Evolutionary conservation across 2,888 invertebrate genomes (phyloP).

Genomic region (Hemaris fuciformis): DNA sequence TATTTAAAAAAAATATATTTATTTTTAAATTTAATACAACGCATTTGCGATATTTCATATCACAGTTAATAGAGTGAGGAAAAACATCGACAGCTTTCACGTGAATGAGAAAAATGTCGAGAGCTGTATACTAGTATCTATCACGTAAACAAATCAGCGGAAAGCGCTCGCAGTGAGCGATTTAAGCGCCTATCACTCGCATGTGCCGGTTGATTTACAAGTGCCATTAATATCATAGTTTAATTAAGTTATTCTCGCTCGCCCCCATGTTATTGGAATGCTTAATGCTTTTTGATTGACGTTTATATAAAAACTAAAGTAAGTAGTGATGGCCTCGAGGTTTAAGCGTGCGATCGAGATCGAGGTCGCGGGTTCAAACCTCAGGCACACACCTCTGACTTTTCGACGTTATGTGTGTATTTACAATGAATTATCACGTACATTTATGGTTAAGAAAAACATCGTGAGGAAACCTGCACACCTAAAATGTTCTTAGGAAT

Average conservation of each 20-base stretch:
- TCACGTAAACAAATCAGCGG: constrained; percentile 19
- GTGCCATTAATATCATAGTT: neutral
- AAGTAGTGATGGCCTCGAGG: too few relatives aligned
- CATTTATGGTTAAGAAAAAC: too few relatives aligned
- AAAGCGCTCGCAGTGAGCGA: constrained; percentile 21
- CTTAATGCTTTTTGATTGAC: neutral
- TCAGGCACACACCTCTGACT: too few relatives aligned
- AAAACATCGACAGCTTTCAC: neutral
- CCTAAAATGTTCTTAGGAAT: too few relatives aligned
- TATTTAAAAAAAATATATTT: too few relatives aligned
- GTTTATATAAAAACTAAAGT: too few relatives aligned
- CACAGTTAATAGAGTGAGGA: neutral
- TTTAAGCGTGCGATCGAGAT: too few relatives aligned
- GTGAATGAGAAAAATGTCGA: neutral
- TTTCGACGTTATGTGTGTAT: too few relatives aligned
- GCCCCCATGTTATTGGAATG: too few relatives aligned
- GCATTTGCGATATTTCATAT: neutral
- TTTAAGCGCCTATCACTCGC: constrained; percentile 24
- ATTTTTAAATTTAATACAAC: neutral
- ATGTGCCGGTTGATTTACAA: constrained; percentile 15
- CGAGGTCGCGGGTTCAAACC: too few relatives aligned
- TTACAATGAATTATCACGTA: too few relatives aligned
- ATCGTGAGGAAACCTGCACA: too few relatives aligned
- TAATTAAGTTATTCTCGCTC: neutral
- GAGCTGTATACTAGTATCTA: neutral